Base-by-base conservation (phyloP, 2,113 vertebrate species). In the Thunnus thynnus region DNA sequence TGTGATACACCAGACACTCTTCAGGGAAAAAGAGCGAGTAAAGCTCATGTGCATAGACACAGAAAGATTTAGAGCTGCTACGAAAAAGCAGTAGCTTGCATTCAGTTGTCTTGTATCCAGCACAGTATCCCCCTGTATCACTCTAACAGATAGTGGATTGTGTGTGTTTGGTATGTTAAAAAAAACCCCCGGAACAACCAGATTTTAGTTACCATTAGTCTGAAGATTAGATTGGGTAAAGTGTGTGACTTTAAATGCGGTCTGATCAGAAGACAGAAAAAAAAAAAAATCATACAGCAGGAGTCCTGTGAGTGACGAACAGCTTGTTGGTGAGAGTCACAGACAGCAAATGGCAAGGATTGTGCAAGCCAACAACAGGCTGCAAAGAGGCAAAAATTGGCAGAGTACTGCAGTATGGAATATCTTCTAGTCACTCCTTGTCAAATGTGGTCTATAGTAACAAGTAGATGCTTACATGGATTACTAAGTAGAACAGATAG, bases 281-380 rank as follows among this genome's bases (percentile, higher is more conserved):
- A 81, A 20, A 13, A 20, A 57, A 9, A 48, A 58, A 46, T 57
- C 12, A 12, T 57, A 18, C 51, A 82, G 58, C 82, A 82, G 76
- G 67, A 84, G 30, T 77, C 20, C 54, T 74, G 69, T 83, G 88
- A 82, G 80, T 87, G 82, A 85, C 71, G 69, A 77, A 83, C 80
- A 86, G 75, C 68, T 80, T 82, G 74, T 75, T 73, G 67, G 44
- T 68, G 78, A 84, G 30, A 82, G 30, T 84, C 76, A 55, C 36
- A 75, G 68, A 66, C 47, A 70, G 62, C 1, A 5, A 77, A 73
- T 71, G 73, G 47, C 17, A 16, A 55, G 46, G 56, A 48, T 46
- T 75, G 76, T 61, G 47, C 22, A 57, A 70, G 56, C 70, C 61
- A 78, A 63, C 46, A 73, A 70, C 61, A 12, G 52, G 41, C 76